These are phyloP conservation scores for Mandrillus leucophaeus DNA, from an alignment of 2,113 vertebrate genomes.

Conservation along the genomic window DNA sequence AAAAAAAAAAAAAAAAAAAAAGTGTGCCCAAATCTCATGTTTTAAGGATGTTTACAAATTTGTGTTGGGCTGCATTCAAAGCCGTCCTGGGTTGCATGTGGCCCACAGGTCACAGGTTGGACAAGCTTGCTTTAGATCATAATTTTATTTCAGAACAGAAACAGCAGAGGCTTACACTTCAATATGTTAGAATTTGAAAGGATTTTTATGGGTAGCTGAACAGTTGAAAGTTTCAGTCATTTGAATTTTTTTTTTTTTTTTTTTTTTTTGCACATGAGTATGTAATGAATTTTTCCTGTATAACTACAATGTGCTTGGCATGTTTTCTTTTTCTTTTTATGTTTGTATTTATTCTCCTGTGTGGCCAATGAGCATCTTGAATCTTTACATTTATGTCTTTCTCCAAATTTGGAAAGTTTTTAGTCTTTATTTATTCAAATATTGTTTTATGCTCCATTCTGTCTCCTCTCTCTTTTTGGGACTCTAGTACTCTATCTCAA, in stretches of 20 bases:
- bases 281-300: neutral
- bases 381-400: neutral
- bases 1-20: no score
- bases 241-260: no score
- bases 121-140: neutral
- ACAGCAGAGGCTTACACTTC: neutral
- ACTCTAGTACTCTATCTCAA: neutral
- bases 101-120: no score
- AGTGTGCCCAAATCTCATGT: no score
- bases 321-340: neutral
- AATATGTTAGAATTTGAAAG: neutral
- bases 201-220: neutral
- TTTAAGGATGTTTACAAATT: no score
- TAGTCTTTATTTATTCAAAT: neutral
- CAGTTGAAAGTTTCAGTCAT: neutral
- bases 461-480: neutral
- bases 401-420: neutral
- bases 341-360: neutral
- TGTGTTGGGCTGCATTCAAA: no score
- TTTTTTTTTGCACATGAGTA: neutral
- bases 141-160: neutral
- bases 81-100: accelerated
- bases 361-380: neutral
- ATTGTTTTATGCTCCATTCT: neutral
- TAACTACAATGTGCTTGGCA: neutral